These are phyloP conservation scores for Engystomops pustulosus DNA, from an alignment of 2,113 vertebrate species.

Conservation along the genomic window DNA sequence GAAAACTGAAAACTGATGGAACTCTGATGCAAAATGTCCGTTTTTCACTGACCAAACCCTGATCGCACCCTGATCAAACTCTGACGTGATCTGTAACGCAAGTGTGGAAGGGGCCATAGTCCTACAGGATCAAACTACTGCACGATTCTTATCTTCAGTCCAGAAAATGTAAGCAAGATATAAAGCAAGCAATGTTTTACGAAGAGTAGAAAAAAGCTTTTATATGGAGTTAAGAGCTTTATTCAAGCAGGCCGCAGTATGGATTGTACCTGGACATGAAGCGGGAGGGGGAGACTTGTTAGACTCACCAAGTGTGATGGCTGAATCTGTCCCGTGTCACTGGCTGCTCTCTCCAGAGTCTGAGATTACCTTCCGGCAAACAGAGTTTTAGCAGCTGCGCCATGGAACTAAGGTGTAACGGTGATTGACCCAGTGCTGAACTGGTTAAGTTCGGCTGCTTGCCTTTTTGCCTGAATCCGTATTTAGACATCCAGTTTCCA, in stretches of 20 bases:
- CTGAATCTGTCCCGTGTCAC: constrained; percentile 53
- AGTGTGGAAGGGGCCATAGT: too few relatives aligned
- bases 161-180: too few relatives aligned
- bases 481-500: background rate
- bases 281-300: constrained; percentile 6
- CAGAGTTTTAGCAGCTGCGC: constrained; percentile 41
- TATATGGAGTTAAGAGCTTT: background rate
- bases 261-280: constrained; percentile 12
- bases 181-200: background rate
- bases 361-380: constrained; percentile 45
- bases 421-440: constrained; percentile 34
- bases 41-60: too few relatives aligned
- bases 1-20: too few relatives aligned
- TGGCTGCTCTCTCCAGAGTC: constrained; percentile 23
- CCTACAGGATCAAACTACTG: too few relatives aligned
- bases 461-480: constrained; percentile 30
- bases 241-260: background rate
- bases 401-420: background rate
- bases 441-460: constrained; percentile 21
- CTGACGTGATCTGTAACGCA: too few relatives aligned
- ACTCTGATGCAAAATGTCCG: too few relatives aligned
- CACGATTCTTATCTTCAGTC: too few relatives aligned
- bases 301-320: constrained; percentile 27
- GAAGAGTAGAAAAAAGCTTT: background rate
- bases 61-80: too few relatives aligned